Evolutionary conservation across 2,888 invertebrate genomes (phyloP).

Genomic region (Junonia oenone): DNA sequence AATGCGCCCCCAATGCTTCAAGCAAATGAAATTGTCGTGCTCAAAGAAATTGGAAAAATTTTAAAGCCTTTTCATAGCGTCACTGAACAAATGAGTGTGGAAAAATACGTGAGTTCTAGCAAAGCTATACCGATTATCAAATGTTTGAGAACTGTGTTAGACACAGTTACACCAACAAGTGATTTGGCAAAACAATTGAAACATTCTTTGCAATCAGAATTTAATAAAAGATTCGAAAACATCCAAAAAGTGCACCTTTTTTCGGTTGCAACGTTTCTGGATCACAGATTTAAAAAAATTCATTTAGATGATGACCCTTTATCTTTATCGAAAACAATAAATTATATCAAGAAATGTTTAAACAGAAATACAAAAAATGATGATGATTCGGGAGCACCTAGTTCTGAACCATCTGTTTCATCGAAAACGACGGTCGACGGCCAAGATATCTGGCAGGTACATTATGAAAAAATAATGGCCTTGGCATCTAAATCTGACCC

Average conservation of each 20-base stretch:
- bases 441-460: too few relatives aligned
- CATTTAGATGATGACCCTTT: background rate
- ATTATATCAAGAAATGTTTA: too few relatives aligned
- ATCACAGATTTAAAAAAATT: background rate
- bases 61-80: conserved; percentile 37
- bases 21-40: conserved; percentile 32
- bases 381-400: too few relatives aligned
- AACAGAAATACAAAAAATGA: too few relatives aligned
- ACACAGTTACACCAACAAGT: too few relatives aligned
- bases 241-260: conserved; percentile 32
- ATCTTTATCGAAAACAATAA: background rate
- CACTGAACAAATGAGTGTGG: conserved; percentile 37
- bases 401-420: too few relatives aligned
- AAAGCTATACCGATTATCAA: conserved; percentile 39
- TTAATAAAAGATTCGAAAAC: conserved; percentile 32
- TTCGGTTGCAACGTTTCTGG: conserved; percentile 2
- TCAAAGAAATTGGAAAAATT: conserved; percentile 34
- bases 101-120: conserved; percentile 37
- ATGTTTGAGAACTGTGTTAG: conserved; percentile 33
- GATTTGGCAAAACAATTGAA: conserved; percentile 33
- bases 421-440: too few relatives aligned
- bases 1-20: too few relatives aligned
- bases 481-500: too few relatives aligned
- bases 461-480: background rate
- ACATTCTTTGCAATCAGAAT: conserved; percentile 29